Base-by-base conservation (phyloP, 2,797 vertebrate genomes). In the Peromyscus aztecus region DNA sequence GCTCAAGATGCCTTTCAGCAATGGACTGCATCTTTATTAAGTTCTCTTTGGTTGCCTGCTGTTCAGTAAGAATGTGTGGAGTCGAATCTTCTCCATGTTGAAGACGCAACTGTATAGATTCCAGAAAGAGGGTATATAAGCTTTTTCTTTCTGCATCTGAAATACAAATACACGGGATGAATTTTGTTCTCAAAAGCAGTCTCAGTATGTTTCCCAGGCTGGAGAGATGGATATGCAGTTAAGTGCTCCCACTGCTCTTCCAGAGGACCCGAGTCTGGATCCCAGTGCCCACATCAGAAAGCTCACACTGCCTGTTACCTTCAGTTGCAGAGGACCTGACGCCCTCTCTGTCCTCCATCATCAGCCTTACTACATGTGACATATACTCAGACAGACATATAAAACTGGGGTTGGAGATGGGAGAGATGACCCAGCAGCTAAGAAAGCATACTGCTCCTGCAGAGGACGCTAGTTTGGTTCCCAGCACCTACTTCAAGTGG, bases 61-160 rank as follows among this genome's bases (percentile, higher is more conserved):
- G 99, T 67, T 99, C 99, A 4, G 43, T 99, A 69, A 99, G 98
- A 0, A 85, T 94, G 89, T 99, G 99, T 0, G 98, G 84, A 9
- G 98, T 98, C 7, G 98, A 98, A 24, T 99, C 99, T 40, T 99
- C 99, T 31, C 99, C 99, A 2, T 99, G 99, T 46, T 99, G 98
- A 75, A 99, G 99, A 40, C 99, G 99, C 0, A 99, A 99, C 98
- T 99, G 99, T 91, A 99, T 99, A 0, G 99, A 99, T 94, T 99
- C 99, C 98, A 99, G 96, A 97, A 99, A 99, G n/a, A 99, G 98
- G 0, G 99, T 98, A 85, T 99, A 99, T 8, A 99, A 97, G 97
- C 99, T 99, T 98, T 99, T 99, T 92, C 99, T 99, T 97, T 99
- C 99, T 37, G 99, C 99, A 94, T 99, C 99, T 99, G 98, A 95